Conservation (phyloP, 2,888 invertebrate genomes). For the Leptothorax acervorum region DNA sequence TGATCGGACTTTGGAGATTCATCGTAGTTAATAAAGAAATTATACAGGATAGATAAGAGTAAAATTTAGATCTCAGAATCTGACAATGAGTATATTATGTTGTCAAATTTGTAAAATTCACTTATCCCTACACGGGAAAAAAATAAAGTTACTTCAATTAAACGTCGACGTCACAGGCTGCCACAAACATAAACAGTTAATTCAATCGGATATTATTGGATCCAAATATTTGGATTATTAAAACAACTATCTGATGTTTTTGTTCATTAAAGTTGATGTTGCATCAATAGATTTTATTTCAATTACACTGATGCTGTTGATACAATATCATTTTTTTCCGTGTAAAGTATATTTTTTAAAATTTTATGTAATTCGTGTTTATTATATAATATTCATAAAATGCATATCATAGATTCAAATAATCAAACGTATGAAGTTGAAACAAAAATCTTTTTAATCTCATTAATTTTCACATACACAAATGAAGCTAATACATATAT, state of each 20-base stretch:
- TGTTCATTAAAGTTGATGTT: too few species aligned
- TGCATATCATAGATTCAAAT: not conserved
- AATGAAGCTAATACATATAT: not conserved
- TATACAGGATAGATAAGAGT: not conserved
- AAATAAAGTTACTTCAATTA: too few species aligned
- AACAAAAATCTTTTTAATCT: not conserved
- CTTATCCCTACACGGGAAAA: not conserved
- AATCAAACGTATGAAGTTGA: not conserved
- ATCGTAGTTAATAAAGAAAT: conserved; percentile 46
- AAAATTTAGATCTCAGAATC: not conserved
- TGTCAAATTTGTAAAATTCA: not conserved
- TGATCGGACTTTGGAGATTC: conserved; percentile 17
- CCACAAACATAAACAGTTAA: too few species aligned
- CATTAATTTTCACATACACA: not conserved
- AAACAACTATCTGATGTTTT: too few species aligned
- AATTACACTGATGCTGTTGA: too few species aligned
- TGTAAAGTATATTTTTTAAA: not conserved
- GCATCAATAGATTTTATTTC: too few species aligned
- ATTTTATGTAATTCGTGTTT: not conserved
- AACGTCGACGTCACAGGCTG: too few species aligned
- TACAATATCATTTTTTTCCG: too few species aligned
- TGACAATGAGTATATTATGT: not conserved
- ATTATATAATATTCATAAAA: not conserved
- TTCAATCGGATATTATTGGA: too few species aligned
- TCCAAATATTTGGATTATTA: too few species aligned